Evolutionary conservation across 2,797 vertebrate genomes (phyloP), one percentile per base, ranked within the genome.

Genomic region (Chloroceryle inda): DNA sequence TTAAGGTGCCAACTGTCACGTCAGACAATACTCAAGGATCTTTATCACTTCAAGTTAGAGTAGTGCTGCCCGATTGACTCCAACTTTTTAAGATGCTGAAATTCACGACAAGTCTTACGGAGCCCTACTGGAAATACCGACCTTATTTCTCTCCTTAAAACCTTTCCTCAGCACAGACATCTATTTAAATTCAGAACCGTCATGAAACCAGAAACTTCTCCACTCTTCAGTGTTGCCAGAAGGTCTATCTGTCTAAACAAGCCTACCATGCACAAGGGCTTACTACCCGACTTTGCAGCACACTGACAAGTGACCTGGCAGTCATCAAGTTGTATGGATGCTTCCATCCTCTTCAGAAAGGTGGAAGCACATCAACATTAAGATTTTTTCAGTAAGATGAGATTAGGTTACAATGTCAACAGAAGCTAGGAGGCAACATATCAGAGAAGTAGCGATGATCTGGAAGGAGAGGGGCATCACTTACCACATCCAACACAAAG

Each of bases 381-480:
- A 37, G 11, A 8, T 56, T 67, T 67, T 89, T 66, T 59, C n/a
- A 47, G 5, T 33, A 8, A 23, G 5, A 45, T 53, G 53, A 82
- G 55, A 40, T 37, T 8, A 45, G 38, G 33, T 62, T 55, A 58
- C 71, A 53, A 6, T 9, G 5, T 11, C 45, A 84, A 67, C 22
- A 72, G 37, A 52, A 88, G 50, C 3, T 7, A 78, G 38, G 66
- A 58, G 12, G 26, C 40, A 59, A 24, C 23, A 4, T 9, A 27
- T 13, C 40, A 49, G 21, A 86, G 19, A 11, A 68, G 27, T 0
- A 45, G 14, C 2, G 6, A 45, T 21, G 31, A 27, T 4, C 4
- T 3, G 10, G n/a, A 74, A 75, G 9, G 44, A 78, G 13, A 53
- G 8, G 13, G 11, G 23, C 22, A 78, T 31, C 15, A 3, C 22